Evolutionary conservation across 2,113 vertebrate species (phyloP).

Genomic region (Aptenodytes forsteri): DNA sequence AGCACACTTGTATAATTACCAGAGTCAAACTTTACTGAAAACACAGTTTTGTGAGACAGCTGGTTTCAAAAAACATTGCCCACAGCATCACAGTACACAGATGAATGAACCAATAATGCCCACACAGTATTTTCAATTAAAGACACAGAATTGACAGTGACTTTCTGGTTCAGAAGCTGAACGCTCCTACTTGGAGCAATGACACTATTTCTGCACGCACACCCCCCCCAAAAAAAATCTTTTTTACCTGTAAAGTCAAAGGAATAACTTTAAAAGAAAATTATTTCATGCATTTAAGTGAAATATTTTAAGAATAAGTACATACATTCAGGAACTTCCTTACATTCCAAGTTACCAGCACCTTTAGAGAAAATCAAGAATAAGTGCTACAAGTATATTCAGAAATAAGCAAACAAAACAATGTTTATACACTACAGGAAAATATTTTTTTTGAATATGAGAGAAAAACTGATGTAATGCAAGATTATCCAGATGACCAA

Average conservation of each 20-base stretch:
- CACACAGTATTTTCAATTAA: not conserved
- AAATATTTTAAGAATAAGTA: not conserved
- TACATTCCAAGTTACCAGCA: not conserved
- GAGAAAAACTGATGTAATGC: not conserved
- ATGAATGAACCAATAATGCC: not conserved
- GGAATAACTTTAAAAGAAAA: not conserved
- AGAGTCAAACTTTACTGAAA: not conserved
- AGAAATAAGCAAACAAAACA: not conserved
- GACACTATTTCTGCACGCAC: not conserved
- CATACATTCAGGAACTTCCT: not conserved
- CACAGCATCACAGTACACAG: not conserved
- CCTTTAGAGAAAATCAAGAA: not conserved
- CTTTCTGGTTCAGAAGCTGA: not conserved
- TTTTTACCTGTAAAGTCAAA: not conserved
- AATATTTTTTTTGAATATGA: not conserved
- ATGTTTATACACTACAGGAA: not conserved
- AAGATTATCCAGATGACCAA: not conserved
- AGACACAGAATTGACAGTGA: not conserved
- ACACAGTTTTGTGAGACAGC: not conserved
- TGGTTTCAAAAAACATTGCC: not conserved
- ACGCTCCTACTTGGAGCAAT: not conserved
- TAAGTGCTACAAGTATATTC: not conserved
- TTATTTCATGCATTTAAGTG: not conserved
- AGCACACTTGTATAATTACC: not conserved
- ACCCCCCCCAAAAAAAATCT: not conserved